Base-by-base conservation (phyloP, 2,888 invertebrate genomes). In the Antheraea assamensis region DNA sequence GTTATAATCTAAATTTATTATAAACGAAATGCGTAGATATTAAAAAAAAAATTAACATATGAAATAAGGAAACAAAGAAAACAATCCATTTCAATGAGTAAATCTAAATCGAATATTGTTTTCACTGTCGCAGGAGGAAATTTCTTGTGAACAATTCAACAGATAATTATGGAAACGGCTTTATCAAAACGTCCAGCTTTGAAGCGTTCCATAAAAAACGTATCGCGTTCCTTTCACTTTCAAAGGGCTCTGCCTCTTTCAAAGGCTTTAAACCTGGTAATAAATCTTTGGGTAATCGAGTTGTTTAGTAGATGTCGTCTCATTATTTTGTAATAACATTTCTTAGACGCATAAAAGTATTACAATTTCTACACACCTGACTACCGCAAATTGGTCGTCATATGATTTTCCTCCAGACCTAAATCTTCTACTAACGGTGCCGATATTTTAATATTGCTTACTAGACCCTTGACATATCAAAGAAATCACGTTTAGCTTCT, bases 81-180 rank as follows among this genome's bases (percentile, higher is more conserved):
- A 52, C 21, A n/a, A 42, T 58, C 24, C 13, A 58, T 27, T 58
- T 58, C 10, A 58, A n/a, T 13, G n/a, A 58, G 24, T 8, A 24
- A 58, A 58, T 58, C 58, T 58, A 58, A 58, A 64, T 64, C 30
- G 17, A 30, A 64, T 30, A 30, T 64, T 64, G 27, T 64, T 58
- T 64, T 61, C 61, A 30, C 15, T 64, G 61, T 64, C 61, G 61
- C 61, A 30, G 30, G 30, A 64, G 30, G 61, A 64, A 64, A 64
- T 64, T 64, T 15, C 61, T 64, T 64, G 35, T 68, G 35, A 68
- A 68, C 35, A 21, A 35, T 68, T 35, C 68, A 31, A 68, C 35
- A n/a, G 35, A 35, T 68, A 35, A 68, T 68, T 68, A 68, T 68
- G 31, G 35, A 68, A 68, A 35, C 68, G 68, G 35, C n/a, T 68